A percentile compares a stretch with the other conserved stretches of the same genome.
Evolutionary conservation across 2,797 vertebrate genomes (phyloP).

Genomic region (Hydrophis major): DNA sequence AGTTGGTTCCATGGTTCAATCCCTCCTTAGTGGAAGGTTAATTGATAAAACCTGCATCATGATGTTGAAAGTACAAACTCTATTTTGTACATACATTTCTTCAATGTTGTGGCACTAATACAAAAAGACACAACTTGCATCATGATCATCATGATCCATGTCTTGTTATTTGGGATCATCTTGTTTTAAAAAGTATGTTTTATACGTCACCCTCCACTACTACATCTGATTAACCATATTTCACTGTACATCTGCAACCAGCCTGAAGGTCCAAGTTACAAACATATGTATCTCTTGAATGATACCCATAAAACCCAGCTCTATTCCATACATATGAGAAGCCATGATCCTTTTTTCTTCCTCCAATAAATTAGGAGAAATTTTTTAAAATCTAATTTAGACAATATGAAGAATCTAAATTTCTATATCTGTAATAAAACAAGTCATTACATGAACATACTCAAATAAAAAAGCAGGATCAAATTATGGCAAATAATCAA

Average conservation of each 20-base stretch:
- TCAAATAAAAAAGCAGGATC: not conserved
- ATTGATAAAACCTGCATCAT: not conserved
- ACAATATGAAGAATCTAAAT: not conserved
- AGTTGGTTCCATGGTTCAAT: not conserved
- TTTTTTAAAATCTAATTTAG: not conserved
- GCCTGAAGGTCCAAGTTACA: not conserved
- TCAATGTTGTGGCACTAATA: not conserved
- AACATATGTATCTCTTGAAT: not conserved
- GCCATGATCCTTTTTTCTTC: not conserved
- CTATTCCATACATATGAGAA: not conserved
- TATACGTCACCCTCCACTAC: not conserved
- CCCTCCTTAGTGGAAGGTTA: not conserved
- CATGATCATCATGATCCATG: not conserved
- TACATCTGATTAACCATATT: not conserved
- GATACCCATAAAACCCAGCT: not conserved
- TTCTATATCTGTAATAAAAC: not conserved
- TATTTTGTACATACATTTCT: not conserved
- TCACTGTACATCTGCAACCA: not conserved
- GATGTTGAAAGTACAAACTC: not conserved
- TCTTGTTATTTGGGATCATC: not conserved
- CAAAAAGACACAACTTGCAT: not conserved
- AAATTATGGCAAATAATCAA: not conserved
- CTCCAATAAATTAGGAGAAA: not conserved
- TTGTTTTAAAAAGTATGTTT: not conserved
- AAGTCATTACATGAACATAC: not conserved